These are phyloP conservation scores for Drosophila neoperkinsi DNA, from an alignment of 2,888 invertebrate species.

Conservation along the genomic window DNA sequence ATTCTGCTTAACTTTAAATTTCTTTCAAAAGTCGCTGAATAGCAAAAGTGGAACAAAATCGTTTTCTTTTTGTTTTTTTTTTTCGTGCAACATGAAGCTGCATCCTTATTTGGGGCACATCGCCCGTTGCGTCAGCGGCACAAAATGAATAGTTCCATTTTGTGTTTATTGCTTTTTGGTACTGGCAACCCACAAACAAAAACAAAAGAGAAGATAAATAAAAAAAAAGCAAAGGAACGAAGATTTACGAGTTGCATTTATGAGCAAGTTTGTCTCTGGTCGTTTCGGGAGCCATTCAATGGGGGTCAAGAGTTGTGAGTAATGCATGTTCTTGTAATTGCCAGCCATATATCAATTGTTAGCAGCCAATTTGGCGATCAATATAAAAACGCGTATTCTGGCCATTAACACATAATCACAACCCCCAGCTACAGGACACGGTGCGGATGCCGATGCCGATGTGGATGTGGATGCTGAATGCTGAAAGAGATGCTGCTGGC, in stretches of 20 bases:
- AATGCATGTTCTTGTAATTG: conserved; percentile 71
- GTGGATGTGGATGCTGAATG: background rate
- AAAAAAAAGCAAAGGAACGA: conserved; percentile 30
- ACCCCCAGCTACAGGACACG: conserved; percentile 20
- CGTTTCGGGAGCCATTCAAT: conserved; percentile 2
- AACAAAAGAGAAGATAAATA: background rate
- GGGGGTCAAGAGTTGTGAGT: conserved; percentile 38
- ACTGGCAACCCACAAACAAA: conserved; percentile 24
- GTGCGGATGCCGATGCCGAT: background rate
- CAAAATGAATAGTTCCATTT: conserved; percentile 42
- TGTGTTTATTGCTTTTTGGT: conserved; percentile 66
- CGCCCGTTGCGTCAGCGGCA: conserved; percentile 35
- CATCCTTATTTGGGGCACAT: conserved; percentile 34
- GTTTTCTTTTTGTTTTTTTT: background rate
- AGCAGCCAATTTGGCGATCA: conserved; percentile 76
- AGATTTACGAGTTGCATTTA: conserved; percentile 76
- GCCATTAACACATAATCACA: conserved; percentile 72
- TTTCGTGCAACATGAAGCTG: conserved; percentile 8
- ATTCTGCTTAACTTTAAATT: background rate
- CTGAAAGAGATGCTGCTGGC: conserved; percentile 2
- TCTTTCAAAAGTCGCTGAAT: conserved; percentile 6
- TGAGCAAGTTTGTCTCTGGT: conserved; percentile 48
- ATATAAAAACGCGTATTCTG: conserved; percentile 66
- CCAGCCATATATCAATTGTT: conserved; percentile 72
- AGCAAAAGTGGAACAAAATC: background rate